A percentile compares a stretch with the other conserved stretches of the same genome.
These are phyloP conservation scores for Pycnonotus jocosus DNA, from an alignment of 2,113 vertebrate species.

Conservation along the genomic window DNA sequence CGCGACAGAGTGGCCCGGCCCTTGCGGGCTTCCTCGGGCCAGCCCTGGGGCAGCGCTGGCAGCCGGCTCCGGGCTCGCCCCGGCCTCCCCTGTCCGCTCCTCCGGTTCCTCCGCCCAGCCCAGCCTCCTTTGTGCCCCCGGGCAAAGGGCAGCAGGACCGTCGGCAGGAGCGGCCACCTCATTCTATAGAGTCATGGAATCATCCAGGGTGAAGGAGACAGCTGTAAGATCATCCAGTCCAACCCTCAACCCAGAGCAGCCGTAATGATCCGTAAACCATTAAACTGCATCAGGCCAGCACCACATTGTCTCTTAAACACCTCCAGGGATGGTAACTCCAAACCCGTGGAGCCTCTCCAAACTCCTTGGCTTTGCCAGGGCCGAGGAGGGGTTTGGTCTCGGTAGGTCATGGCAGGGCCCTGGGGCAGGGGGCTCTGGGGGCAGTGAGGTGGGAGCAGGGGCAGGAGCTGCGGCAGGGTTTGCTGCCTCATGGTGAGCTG, in stretches of 20 bases:
- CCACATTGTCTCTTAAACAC: no score
- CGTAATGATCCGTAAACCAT: background rate
- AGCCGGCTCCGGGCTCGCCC: no score
- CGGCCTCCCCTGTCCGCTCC: background rate
- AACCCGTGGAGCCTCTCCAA: background rate
- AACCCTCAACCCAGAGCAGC: background rate
- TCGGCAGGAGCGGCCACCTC: no score
- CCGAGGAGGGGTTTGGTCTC: background rate
- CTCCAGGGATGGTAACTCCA: background rate
- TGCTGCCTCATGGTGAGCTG: background rate
- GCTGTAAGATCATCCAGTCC: no score
- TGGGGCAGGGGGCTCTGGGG: background rate
- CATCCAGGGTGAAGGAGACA: background rate
- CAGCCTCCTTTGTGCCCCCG: no score
- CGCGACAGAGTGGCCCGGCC: background rate
- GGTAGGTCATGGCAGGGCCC: rapidly evolving
- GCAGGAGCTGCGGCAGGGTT: background rate
- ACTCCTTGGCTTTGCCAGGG: background rate
- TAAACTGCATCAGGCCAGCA: background rate
- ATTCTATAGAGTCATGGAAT: rapidly evolving
- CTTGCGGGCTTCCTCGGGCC: no score
- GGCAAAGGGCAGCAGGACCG: background rate
- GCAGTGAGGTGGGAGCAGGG: background rate
- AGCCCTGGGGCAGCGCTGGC: no score
- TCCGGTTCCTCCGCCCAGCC: background rate